A percentile compares a stretch with the other conserved stretches of the same genome.
These are phyloP conservation scores for Micronisus gabar DNA, from an alignment of 2,113 vertebrate genomes.

Conservation along the genomic window DNA sequence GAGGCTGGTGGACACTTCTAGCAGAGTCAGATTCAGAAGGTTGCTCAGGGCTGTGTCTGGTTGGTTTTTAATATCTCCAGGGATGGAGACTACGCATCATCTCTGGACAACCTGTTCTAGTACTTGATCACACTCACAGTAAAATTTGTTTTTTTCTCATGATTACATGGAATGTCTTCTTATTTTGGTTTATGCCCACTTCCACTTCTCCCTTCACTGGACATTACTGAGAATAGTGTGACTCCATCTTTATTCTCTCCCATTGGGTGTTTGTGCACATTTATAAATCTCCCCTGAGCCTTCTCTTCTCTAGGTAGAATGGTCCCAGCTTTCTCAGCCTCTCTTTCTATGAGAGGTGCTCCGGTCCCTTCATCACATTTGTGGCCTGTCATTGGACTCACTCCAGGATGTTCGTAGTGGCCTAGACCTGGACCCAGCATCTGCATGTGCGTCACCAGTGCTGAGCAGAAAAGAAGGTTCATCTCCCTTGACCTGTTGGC, in stretches of 20 bases:
- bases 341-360: background rate
- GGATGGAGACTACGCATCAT: background rate
- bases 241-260: background rate
- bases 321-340: background rate
- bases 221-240: background rate
- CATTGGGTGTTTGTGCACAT: fast-evolving
- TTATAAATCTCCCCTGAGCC: background rate
- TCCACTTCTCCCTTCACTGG: background rate
- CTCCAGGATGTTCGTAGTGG: background rate
- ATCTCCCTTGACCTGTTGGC: background rate
- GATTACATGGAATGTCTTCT: background rate
- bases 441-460: background rate
- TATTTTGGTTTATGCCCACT: background rate
- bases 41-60: background rate
- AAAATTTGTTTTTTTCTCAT: fast-evolving
- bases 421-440: background rate
- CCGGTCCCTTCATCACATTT: background rate
- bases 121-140: background rate
- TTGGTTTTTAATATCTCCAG: background rate
- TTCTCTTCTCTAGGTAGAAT: background rate
- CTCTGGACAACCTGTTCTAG: background rate
- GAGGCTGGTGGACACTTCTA: background rate
- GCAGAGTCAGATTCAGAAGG: background rate
- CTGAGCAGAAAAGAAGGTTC: background rate
- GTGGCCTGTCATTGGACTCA: background rate